Conservation (phyloP, 1,140 invertebrate genomes). For the Uloborus diversus region DNA sequence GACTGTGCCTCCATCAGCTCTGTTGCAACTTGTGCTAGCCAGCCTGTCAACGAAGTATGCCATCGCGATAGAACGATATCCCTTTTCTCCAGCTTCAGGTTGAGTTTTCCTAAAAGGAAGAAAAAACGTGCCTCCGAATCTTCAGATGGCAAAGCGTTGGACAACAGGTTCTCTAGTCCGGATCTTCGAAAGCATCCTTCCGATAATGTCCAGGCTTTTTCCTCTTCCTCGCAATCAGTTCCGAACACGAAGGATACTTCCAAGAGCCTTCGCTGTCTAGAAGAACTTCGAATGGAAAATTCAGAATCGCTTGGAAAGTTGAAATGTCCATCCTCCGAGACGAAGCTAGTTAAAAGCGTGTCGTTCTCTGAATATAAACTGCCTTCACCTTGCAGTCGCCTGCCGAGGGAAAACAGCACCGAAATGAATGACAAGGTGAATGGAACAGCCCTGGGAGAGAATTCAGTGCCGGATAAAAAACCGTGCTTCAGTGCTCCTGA, state of each 20-base stretch:
- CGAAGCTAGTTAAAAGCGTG: conserved; percentile 31
- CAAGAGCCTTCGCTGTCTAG: not conserved
- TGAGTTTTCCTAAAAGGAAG: conserved; percentile 2
- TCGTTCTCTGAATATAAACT: conserved; percentile 18
- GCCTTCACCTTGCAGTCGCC: not conserved
- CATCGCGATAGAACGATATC: conserved; percentile 29
- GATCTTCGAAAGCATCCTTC: not conserved
- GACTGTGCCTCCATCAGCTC: conserved; percentile 40
- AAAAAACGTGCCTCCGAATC: conserved; percentile 3
- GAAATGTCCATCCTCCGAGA: not conserved
- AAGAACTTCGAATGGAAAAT: not conserved
- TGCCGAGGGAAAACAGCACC: too few species aligned
- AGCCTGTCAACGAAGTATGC: conserved; percentile 22
- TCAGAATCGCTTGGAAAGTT: conserved; percentile 4
- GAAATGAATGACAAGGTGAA: too few species aligned
- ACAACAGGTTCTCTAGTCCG: conserved; percentile 22
- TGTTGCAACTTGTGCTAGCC: conserved; percentile 18
- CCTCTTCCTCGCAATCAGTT: not conserved
- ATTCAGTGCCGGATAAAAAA: too few species aligned
- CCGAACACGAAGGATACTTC: not conserved
- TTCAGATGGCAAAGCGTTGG: not conserved
- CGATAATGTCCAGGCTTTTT: not conserved
- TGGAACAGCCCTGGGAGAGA: too few species aligned
- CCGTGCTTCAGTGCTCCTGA: too few species aligned
- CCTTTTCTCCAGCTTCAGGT: conserved; percentile 37